Conservation (phyloP, 2,888 invertebrate species). For the Drosophila atroscutellata region DNA sequence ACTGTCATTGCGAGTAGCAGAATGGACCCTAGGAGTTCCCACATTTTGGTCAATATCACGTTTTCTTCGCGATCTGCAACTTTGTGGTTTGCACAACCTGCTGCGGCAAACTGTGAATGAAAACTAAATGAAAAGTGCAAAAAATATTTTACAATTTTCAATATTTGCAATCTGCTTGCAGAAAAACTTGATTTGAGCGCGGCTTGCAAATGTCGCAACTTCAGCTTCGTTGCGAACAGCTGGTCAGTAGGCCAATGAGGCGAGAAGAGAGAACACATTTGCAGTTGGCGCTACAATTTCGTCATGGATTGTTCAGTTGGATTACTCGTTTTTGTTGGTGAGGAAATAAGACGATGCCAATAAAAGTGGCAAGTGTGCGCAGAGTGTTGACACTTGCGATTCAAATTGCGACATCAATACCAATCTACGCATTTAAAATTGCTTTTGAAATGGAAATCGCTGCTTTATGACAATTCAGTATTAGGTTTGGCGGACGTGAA, state of each 20-base stretch:
- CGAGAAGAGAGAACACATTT: conserved; percentile 66
- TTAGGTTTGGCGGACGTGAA: conserved; percentile 29
- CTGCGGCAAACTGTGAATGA: conserved; percentile 52
- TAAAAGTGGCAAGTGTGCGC: conserved; percentile 47
- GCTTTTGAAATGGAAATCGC: conserved; percentile 13
- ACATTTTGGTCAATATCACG: conserved; percentile 18
- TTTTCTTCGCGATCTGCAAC: conserved; percentile 1
- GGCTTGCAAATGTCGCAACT: conserved; percentile 59
- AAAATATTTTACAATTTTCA: conserved; percentile 58
- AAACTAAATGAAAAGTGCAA: conserved; percentile 57
- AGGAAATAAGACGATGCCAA: conserved; percentile 53
- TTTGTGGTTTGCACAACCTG: conserved; percentile 36
- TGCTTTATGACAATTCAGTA: not conserved
- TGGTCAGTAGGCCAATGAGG: conserved; percentile 51
- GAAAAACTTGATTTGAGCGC: conserved; percentile 73
- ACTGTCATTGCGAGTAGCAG: conserved; percentile 39
- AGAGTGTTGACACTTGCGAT: conserved; percentile 62
- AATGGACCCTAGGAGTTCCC: conserved; percentile 29
- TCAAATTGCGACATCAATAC: conserved; percentile 47
- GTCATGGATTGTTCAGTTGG: conserved; percentile 51
- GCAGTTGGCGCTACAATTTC: conserved; percentile 50
- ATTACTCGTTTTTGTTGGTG: conserved; percentile 33
- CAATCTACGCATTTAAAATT: conserved; percentile 33
- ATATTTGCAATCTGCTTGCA: conserved; percentile 38
- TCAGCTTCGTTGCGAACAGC: conserved; percentile 20